Base-by-base conservation (phyloP, 2,113 vertebrate species). In the Engystomops pustulosus region DNA sequence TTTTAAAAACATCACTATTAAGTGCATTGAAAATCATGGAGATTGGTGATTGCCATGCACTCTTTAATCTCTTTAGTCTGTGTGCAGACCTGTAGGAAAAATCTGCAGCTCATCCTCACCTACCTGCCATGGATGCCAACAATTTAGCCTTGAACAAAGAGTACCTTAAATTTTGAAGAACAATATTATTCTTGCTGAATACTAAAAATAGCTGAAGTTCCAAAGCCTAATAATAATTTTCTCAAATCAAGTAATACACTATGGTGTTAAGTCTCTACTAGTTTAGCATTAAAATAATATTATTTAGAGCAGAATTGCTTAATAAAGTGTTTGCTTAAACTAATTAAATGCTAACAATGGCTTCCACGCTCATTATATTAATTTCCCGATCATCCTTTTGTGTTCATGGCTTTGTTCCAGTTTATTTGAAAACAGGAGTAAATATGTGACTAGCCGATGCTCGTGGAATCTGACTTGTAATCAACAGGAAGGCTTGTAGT, bases 401-500 rank as follows among this genome's bases (percentile, higher is more conserved):
- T 27, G 34, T 74, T 8, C 38, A 82, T 74, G 68, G 49, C 51
- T 74, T 17, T 47, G 51, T 74, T 41, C 34, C 51, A 74, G 67
- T 72, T 77, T 70, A 47, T 69, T 72, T 82, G n/a, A 71, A 53
- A 72, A 38, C 67, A 82, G 34, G 27, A 82, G 53, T 45, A 82
- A 82, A 60, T 41, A 74, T 62, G 34, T 55, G 45, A 60, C 75
- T 60, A 60, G 51, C 38, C 14, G 74, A 60, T 32, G 36, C 69
- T 62, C 11, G 17, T 18, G 53, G 30, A 72, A 74, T 82, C 25
- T 82, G 53, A 74, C 69, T 81, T 55, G 69, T 82, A 60, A 82
- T 74, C 38, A 41, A 58, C 80, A 82, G 80, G 69, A 82, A 82
- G 72, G 36, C 23, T 82, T 38, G 80, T 82, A 82, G 80, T 74